These are phyloP conservation scores for Lycocorax pyrrhopterus DNA, from an alignment of 2,113 vertebrate genomes.

Conservation along the genomic window DNA sequence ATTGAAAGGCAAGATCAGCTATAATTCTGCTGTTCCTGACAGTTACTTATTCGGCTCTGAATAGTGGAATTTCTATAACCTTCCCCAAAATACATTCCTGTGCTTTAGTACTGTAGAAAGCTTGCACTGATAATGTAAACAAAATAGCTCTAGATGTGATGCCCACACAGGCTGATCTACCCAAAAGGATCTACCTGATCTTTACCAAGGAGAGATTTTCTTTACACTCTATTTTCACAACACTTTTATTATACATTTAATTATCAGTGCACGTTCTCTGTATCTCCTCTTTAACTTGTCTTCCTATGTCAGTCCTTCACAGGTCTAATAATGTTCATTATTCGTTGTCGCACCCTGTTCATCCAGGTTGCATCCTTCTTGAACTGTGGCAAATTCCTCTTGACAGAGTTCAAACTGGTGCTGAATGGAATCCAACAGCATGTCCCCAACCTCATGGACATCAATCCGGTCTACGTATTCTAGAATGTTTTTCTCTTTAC, in stretches of 20 bases:
- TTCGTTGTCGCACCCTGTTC: not conserved
- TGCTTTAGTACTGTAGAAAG: not conserved
- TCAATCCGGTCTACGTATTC: accelerated
- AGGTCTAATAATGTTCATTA: not conserved
- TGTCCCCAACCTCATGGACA: not conserved
- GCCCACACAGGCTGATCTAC: not conserved
- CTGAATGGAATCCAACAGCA: not conserved
- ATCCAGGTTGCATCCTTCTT: not conserved
- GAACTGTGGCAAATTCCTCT: not conserved
- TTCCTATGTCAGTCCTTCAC: not conserved
- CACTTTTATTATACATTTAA: not conserved
- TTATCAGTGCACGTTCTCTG: not conserved
- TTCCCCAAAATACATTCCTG: not conserved
- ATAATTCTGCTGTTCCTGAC: not conserved
- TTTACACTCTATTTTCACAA: not conserved
- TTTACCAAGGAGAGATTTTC: not conserved
- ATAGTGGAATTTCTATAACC: not conserved
- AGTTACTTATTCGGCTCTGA: not conserved
- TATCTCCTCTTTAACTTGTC: not conserved
- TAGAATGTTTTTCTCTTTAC: not conserved
- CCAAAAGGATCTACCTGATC: not conserved
- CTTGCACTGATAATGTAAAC: not conserved
- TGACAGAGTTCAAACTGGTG: not conserved
- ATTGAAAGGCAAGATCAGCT: not conserved
- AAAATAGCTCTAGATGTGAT: not conserved